Percentiles rank a stretch among this genome's conserved stretches.
phyloP scores from a whole-genome alignment of 2,888 invertebrate species.

The Ichneumoninae sp. region DNA sequence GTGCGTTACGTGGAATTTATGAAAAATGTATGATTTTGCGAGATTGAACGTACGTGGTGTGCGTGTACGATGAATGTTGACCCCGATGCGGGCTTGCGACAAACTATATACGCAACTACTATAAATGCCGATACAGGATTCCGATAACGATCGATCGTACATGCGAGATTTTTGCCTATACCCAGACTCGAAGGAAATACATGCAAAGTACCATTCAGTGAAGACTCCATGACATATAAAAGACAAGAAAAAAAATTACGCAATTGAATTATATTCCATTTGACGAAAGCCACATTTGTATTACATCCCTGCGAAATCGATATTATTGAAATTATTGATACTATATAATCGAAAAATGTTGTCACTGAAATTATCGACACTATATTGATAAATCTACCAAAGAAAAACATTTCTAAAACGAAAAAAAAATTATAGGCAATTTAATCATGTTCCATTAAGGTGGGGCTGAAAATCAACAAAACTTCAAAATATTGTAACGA shows the following conservation, averaged over 20 bases:
- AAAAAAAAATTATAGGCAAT: too few species aligned
- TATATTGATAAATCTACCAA: neutral
- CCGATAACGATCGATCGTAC: conserved; percentile 12
- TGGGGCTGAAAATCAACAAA: too few species aligned
- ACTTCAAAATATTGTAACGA: too few species aligned
- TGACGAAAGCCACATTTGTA: neutral
- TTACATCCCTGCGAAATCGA: neutral
- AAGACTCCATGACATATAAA: neutral
- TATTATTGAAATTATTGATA: neutral
- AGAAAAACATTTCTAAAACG: too few species aligned
- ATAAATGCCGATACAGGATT: conserved; percentile 25
- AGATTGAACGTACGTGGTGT: conserved; percentile 65
- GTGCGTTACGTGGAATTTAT: conserved; percentile 57
- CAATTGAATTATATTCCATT: conserved; percentile 13
- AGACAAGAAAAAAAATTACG: conserved; percentile 29
- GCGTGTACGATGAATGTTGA: conserved; percentile 61
- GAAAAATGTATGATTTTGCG: conserved; percentile 67
- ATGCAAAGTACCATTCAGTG: neutral
- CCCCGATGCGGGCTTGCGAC: conserved; percentile 50
- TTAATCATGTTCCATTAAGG: too few species aligned
- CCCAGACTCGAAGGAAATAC: neutral
- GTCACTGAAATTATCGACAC: neutral
- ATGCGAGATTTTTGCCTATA: conserved; percentile 4
- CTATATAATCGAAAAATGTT: neutral
- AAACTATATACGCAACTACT: conserved; percentile 7